phyloP scores from a whole-genome alignment of 1,140 invertebrate species.

The Belonocnema kinseyi region DNA sequence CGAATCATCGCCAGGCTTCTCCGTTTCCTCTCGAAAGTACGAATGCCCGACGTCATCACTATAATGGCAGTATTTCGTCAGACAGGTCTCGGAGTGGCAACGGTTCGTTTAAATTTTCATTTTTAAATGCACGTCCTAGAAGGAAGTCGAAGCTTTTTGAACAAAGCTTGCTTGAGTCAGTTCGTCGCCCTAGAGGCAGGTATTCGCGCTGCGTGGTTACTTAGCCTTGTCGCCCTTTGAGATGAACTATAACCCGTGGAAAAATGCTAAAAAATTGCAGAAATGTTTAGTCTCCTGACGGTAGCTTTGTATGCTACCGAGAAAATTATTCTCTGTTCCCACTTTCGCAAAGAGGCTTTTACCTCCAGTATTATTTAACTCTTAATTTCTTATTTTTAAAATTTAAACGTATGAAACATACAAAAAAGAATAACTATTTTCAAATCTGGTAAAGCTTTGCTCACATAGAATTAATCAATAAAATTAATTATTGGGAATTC shows the following conservation, averaged over 20 bases:
- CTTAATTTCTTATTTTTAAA: no score
- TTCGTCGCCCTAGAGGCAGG: conserved; percentile 6
- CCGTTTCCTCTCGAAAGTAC: conserved; percentile 82
- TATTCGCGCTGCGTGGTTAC: conserved; percentile 2
- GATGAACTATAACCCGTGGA: neutral
- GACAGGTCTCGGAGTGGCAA: conserved; percentile 66
- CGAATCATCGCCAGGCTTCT: conserved; percentile 80
- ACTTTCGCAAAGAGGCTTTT: neutral
- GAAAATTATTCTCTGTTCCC: neutral
- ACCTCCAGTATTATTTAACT: no score
- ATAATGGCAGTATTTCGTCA: conserved; percentile 67
- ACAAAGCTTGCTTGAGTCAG: conserved; percentile 5
- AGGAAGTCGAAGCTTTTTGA: conserved; percentile 7
- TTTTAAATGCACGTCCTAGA: conserved; percentile 11
- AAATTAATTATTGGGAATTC: no score
- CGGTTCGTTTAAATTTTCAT: conserved; percentile 45
- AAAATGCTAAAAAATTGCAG: neutral
- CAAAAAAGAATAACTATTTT: no score
- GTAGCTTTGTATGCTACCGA: neutral
- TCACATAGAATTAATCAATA: no score
- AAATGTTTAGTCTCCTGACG: neutral
- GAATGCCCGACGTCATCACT: conserved; percentile 77
- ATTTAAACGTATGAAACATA: no score
- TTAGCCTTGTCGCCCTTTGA: conserved; percentile 10
- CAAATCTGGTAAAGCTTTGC: no score